Conservation (phyloP, 1,140 invertebrate genomes). For the Gerris buenoi region DNA sequence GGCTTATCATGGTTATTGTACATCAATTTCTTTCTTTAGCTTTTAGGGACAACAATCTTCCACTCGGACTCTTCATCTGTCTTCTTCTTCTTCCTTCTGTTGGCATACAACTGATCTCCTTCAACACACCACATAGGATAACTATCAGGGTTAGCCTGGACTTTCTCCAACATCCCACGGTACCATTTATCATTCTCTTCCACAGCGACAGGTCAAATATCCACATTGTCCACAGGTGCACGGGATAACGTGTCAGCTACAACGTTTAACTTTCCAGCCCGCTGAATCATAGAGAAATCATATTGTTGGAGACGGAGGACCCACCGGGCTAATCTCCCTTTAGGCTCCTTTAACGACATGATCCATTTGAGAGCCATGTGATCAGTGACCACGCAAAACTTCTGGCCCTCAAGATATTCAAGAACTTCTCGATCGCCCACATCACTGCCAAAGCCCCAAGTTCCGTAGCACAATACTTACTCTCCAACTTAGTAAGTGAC, state of each 20-base stretch:
- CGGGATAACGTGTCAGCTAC: constrained; percentile 14
- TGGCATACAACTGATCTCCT: not conserved
- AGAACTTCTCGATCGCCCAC: constrained; percentile 28
- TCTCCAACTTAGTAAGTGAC: constrained; percentile 26
- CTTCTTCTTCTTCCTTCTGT: not conserved
- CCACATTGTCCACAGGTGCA: not conserved
- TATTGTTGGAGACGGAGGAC: constrained; percentile 26
- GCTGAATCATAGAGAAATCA: constrained; percentile 17
- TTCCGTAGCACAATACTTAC: constrained; percentile 32
- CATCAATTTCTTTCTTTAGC: constrained; percentile 17
- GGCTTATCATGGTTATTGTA: constrained; percentile 21
- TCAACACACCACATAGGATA: constrained; percentile 2
- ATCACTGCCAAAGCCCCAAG: constrained; percentile 31
- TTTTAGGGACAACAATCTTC: constrained; percentile 23
- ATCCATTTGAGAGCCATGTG: constrained; percentile 34
- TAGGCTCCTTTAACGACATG: constrained; percentile 28
- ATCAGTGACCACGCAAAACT: constrained; percentile 31
- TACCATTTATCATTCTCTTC: constrained; percentile 3
- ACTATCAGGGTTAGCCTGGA: not conserved
- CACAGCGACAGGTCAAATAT: not conserved
- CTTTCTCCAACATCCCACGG: not conserved
- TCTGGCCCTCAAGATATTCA: constrained; percentile 23
- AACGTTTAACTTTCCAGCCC: constrained; percentile 15
- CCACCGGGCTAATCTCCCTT: constrained; percentile 28
- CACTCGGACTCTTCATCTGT: constrained; percentile 13